Conservation (phyloP, 23 tunicate species). For the Styela clava region DNA sequence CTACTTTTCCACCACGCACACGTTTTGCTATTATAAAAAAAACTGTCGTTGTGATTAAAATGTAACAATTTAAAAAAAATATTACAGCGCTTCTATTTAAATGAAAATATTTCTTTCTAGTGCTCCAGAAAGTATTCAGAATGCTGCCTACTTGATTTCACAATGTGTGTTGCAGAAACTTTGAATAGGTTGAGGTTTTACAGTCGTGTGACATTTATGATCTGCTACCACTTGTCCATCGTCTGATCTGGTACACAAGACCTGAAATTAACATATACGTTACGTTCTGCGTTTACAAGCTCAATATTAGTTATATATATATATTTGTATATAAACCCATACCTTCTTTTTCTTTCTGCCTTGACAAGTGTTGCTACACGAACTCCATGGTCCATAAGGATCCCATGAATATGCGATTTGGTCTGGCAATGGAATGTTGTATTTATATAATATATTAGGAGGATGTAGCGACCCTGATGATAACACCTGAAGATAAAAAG, state of each 20-base stretch:
- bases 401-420: constrained; percentile 60
- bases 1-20: too few species aligned
- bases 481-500: constrained; percentile 52
- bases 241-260: constrained; percentile 46
- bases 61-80: too few species aligned
- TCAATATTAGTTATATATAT: too few species aligned
- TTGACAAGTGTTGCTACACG: constrained; percentile 56
- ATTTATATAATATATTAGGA: constrained; percentile 68
- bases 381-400: constrained; percentile 62
- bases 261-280: too few species aligned
- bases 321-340: too few species aligned
- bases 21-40: too few species aligned
- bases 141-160: constrained; percentile 54
- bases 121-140: too few species aligned
- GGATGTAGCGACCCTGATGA: constrained; percentile 76
- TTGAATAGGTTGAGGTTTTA: constrained; percentile 39
- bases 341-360: constrained; percentile 65
- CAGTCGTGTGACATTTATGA: constrained; percentile 33
- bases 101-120: too few species aligned
- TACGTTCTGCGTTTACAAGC: too few species aligned
- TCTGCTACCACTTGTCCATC: constrained; percentile 59
- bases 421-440: constrained; percentile 60
- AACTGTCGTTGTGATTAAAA: too few species aligned
- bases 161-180: constrained; percentile 63
- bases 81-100: too few species aligned